phyloP scores from a whole-genome alignment of 2,113 vertebrate species.

The Danionella cerebrum region DNA sequence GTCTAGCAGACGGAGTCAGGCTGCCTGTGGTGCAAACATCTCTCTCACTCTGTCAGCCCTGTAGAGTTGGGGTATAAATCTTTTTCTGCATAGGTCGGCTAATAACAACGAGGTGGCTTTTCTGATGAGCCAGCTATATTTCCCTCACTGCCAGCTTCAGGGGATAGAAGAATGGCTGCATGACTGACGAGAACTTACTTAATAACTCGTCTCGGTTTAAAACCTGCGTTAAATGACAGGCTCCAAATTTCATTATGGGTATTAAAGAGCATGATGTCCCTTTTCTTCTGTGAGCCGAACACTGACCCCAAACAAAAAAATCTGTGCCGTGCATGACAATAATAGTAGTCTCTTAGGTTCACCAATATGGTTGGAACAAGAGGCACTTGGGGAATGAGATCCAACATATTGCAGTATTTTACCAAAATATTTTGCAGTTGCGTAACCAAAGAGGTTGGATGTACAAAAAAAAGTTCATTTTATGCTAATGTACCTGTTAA shows the following conservation, averaged over 20 bases:
- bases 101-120: conserved; percentile 18
- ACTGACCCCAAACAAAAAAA: no score
- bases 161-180: not conserved
- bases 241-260: not conserved
- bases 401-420: no score
- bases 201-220: not conserved
- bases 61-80: conserved; percentile 33
- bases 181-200: not conserved
- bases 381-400: no score
- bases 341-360: no score
- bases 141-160: not conserved
- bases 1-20: conserved; percentile 32
- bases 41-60: conserved; percentile 19
- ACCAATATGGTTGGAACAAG: no score
- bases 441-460: not conserved
- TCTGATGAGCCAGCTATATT: conserved; percentile 20
- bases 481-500: conserved; percentile 48
- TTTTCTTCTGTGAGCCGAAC: no score
- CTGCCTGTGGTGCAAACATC: not conserved
- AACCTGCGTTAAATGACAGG: not conserved
- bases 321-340: no score
- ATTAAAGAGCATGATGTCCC: no score
- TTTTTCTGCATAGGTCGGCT: conserved; percentile 4
- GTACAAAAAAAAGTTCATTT: conserved; percentile 20
- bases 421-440: not conserved